Conservation (phyloP, 2,888 invertebrate genomes). For the Hirtodrosophila confusa region DNA sequence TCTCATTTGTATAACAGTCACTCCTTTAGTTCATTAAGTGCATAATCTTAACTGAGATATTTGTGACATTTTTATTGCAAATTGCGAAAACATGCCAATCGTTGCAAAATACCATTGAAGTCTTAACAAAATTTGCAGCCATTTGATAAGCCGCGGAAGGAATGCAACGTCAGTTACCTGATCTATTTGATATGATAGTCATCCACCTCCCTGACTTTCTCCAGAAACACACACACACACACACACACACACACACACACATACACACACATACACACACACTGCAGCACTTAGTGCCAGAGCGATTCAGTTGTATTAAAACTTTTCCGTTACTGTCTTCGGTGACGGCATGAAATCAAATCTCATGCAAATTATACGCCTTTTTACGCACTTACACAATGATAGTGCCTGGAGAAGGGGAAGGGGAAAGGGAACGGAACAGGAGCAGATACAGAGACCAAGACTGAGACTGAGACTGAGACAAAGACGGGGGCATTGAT, state of each 20-base stretch:
- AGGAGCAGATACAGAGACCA: too few species aligned
- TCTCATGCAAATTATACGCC: constrained; percentile 76
- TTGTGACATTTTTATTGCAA: too few species aligned
- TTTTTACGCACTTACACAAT: constrained; percentile 69
- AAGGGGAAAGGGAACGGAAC: constrained; percentile 4
- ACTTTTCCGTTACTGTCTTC: constrained; percentile 33
- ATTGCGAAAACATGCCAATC: too few species aligned
- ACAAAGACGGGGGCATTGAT: neutral
- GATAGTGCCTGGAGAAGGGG: constrained; percentile 25
- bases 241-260: neutral
- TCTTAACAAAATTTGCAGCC: neutral
- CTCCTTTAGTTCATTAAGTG: too few species aligned
- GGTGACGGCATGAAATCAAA: constrained; percentile 65
- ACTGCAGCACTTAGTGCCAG: constrained; percentile 18
- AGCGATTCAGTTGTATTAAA: constrained; percentile 13
- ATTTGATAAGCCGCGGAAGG: neutral
- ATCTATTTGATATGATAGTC: constrained; percentile 11
- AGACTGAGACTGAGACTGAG: too few species aligned
- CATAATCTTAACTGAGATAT: too few species aligned
- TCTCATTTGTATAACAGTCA: too few species aligned
- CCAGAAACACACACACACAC: neutral
- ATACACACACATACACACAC: neutral
- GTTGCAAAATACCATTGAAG: too few species aligned
- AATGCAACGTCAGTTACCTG: neutral
- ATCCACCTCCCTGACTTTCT: neutral